Percentiles rank a stretch among this genome's conserved stretches.
These are phyloP conservation scores for Ascaphus truei DNA, from an alignment of 2,113 vertebrate genomes.

Conservation along the genomic window DNA sequence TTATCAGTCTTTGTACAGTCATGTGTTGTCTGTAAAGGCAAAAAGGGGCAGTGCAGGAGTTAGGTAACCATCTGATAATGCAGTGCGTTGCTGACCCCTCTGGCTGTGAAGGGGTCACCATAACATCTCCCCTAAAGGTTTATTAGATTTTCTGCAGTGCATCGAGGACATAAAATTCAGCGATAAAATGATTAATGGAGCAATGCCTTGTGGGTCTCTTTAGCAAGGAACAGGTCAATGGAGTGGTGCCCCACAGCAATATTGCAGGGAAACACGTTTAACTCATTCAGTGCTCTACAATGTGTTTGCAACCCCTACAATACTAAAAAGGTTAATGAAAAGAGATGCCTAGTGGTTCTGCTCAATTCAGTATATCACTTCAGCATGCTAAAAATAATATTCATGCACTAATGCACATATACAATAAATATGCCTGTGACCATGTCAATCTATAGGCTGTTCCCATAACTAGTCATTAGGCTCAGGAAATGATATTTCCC, in stretches of 20 bases:
- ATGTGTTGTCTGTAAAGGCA: no score
- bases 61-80: no score
- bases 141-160: slow-evolving; percentile 38
- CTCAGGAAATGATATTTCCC: not conserved
- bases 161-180: slow-evolving; percentile 30
- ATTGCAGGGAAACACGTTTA: slow-evolving; percentile 34
- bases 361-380: slow-evolving; percentile 1
- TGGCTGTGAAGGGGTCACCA: slow-evolving; percentile 1
- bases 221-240: slow-evolving; percentile 36
- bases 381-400: not conserved
- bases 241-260: slow-evolving; percentile 30
- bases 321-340: not conserved
- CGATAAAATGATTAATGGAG: slow-evolving; percentile 37
- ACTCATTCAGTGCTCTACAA: not conserved
- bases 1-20: no score
- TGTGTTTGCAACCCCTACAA: no score
- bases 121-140: slow-evolving; percentile 10
- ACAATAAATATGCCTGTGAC: not conserved
- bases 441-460: not conserved
- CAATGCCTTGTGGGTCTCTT: slow-evolving; percentile 38
- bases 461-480: not conserved
- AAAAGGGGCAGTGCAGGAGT: no score
- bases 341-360: no score
- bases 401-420: slow-evolving; percentile 8
- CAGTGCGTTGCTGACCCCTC: not conserved